These are phyloP conservation scores for Taenaris catops DNA, from an alignment of 2,888 invertebrate genomes.

Conservation along the genomic window DNA sequence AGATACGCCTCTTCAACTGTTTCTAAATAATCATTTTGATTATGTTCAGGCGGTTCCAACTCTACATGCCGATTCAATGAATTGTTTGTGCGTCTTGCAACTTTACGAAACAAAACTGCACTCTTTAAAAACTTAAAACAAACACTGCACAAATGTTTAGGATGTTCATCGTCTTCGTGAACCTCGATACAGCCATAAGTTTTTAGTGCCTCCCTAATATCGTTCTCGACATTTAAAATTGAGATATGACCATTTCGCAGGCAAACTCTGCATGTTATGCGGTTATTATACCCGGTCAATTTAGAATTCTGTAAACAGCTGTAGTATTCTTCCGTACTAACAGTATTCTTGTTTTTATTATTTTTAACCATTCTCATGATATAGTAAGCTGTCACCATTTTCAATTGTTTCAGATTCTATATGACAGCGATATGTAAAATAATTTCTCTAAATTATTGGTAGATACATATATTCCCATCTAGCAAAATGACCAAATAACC, in stretches of 20 bases:
- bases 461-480: no score
- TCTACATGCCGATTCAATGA: constrained; percentile 34
- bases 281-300: constrained; percentile 8
- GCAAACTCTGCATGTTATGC: constrained; percentile 47
- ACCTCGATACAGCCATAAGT: constrained; percentile 40
- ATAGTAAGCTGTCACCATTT: constrained; percentile 34
- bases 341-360: constrained; percentile 18
- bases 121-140: constrained; percentile 47
- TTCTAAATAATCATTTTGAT: no score
- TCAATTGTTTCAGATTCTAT: background rate
- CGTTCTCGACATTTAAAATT: constrained; percentile 31
- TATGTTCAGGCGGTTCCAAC: constrained; percentile 17
- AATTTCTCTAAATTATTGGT: no score
- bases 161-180: constrained; percentile 38
- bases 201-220: constrained; percentile 41
- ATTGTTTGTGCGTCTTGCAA: no score
- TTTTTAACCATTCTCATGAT: constrained; percentile 28
- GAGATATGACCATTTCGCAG: constrained; percentile 40
- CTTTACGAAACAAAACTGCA: constrained; percentile 46
- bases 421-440: no score
- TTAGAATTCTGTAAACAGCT: constrained; percentile 14
- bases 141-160: constrained; percentile 45
- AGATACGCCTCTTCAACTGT: no score
- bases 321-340: constrained; percentile 24
- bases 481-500: no score